phyloP scores from a whole-genome alignment of 2,797 vertebrate species.

The Pseudochirops cupreus region DNA sequence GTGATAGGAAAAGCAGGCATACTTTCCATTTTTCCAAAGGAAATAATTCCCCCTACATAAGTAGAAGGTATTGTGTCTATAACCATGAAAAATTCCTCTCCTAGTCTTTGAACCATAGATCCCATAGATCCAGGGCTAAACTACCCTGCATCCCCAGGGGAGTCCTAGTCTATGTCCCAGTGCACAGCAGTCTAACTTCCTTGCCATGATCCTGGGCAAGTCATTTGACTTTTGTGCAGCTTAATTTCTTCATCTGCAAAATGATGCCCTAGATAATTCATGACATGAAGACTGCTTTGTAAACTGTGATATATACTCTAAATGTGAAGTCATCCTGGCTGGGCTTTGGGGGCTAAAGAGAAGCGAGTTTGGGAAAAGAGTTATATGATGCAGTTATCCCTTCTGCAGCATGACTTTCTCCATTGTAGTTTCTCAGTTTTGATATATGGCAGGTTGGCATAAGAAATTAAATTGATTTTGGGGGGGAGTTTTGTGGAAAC shows the following conservation, averaged over 20 bases:
- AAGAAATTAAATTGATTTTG: background rate
- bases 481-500: background rate
- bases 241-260: background rate
- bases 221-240: background rate
- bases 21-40: background rate
- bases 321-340: background rate
- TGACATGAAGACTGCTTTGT: background rate
- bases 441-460: background rate
- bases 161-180: background rate
- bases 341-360: background rate
- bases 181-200: background rate
- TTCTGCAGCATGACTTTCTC: background rate
- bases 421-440: background rate
- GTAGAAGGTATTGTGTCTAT: background rate
- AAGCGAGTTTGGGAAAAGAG: background rate
- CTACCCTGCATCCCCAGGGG: fast-evolving
- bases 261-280: background rate
- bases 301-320: background rate
- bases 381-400: background rate
- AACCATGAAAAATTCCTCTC: background rate
- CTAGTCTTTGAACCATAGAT: background rate
- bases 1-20: background rate
- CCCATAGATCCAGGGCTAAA: background rate
- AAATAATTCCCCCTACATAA: background rate
- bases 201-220: background rate